Evolutionary conservation across 2,113 vertebrate species (phyloP), one percentile per base, ranked within the genome.

Genomic region (Nesoenas mayeri): DNA sequence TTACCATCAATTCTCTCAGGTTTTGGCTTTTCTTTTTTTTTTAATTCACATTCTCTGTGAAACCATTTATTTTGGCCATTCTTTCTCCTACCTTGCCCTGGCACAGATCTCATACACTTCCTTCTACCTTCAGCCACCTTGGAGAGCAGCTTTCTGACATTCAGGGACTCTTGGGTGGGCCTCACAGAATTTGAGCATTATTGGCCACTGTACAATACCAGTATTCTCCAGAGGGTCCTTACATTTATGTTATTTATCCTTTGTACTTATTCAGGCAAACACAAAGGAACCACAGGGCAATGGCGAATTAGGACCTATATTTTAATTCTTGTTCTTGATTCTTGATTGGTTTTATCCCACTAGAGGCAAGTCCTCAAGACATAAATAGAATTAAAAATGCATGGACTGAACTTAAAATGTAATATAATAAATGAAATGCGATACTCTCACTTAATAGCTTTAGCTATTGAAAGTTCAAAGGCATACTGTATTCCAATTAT

Each of bases 301-400:
- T 15, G 40, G 66, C 75, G 66, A 93, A 87, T 87, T 75, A 95
- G 73, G 61, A 78, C 65, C 60, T 88, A 89, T 74, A 78, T 91
- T 88, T 86, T 94, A 78, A 81, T 91, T 91, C 60, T 57, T 53
- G 15, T 84, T 97, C 88, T 87, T 86, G 69, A 79, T 79, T 5
- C 65, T 72, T 89, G 88, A 94, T 91, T 91, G 90, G 57, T 91
- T 96, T 95, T 81, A 93, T 96, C 91, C 73, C 88, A 94, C 92
- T 42, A 60, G 72, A 84, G 90, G 77, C 88, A 94, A 91, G 69
- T 21, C 90, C 90, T 94, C 56, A 90, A 78, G 79, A 57, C 72
- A 96, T 93, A 94, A 95, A 95, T 82, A 91, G 85, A 96, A 95
- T 92, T 88, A 94, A 96, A 96, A 96, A 93, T 96, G 81, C 88